A percentile compares a stretch with the other conserved stretches of the same genome.
Conservation (phyloP, 2,888 invertebrate genomes). For the Sycophila texana region DNA sequence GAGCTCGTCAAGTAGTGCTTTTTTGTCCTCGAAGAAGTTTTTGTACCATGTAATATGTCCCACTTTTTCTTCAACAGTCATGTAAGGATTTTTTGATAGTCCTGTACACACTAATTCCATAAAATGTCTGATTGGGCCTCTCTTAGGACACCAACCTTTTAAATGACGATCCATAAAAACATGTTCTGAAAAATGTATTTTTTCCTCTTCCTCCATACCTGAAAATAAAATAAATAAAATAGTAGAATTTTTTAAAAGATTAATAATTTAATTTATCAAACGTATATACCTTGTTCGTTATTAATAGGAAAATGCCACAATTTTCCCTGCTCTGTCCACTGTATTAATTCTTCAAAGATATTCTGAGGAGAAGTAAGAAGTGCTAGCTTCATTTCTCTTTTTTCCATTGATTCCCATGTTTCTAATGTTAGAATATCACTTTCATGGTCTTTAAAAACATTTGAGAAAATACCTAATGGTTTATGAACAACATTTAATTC, state of each 20-base stretch:
- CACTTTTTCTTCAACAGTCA: conserved; percentile 90
- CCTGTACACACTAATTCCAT: conserved; percentile 98
- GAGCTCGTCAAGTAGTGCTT: conserved; percentile 82
- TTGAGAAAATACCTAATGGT: conserved; percentile 34
- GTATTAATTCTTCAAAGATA: conserved; percentile 93
- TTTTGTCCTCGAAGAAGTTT: conserved; percentile 90
- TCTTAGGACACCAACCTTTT: conserved; percentile 91
- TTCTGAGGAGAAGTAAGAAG: conserved; percentile 88
- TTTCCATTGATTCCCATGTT: conserved; percentile 83
- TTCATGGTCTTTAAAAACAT: conserved; percentile 17
- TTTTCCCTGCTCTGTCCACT: conserved; percentile 96
- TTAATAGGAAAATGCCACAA: conserved; percentile 98
- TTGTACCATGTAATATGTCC: conserved; percentile 95
- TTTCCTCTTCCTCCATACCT: conserved; percentile 83
- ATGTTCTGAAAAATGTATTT: conserved; percentile 93
- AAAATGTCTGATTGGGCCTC: conserved; percentile 95
- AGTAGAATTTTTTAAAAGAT: neutral
- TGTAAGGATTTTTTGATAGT: conserved; percentile 94
- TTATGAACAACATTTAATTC: conserved; percentile 1
- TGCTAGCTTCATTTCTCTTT: conserved; percentile 82
- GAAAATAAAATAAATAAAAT: conserved; percentile 50
- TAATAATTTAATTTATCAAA: neutral
- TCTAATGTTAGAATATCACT: conserved; percentile 76
- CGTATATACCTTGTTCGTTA: conserved; percentile 91
- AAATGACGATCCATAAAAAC: conserved; percentile 93